A percentile compares a stretch with the other conserved stretches of the same genome.
These are phyloP conservation scores for Myotis yumanensis DNA, from an alignment of 2,113 vertebrate species.

Conservation along the genomic window DNA sequence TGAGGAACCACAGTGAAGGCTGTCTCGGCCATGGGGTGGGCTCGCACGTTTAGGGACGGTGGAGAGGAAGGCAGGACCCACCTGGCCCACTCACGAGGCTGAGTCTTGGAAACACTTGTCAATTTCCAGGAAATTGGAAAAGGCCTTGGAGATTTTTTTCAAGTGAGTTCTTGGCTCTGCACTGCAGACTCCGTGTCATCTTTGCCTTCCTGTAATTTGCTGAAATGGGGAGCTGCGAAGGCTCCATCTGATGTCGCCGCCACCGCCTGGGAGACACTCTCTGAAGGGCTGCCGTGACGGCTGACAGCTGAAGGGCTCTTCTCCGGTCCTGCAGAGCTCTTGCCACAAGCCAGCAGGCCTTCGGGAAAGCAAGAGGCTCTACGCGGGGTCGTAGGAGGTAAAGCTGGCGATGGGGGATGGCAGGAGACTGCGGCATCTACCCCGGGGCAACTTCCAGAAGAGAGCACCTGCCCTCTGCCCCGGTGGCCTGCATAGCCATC, in stretches of 20 bases:
- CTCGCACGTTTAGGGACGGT: neutral
- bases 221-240: neutral
- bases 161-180: constrained; percentile 53
- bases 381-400: neutral
- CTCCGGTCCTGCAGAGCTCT: neutral
- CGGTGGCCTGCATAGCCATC: neutral
- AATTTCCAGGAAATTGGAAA: constrained; percentile 75
- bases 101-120: constrained; percentile 63
- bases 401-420: neutral
- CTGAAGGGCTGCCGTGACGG: neutral
- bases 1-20: neutral
- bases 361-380: neutral
- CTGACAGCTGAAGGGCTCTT: neutral
- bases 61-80: neutral
- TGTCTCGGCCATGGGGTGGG: accelerated
- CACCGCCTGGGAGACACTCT: neutral
- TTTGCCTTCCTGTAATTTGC: constrained; percentile 27
- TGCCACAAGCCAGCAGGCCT: neutral
- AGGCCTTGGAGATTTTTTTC: constrained; percentile 53
- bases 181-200: neutral
- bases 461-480: neutral
- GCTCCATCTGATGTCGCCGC: neutral
- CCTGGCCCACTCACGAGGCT: neutral
- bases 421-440: neutral
- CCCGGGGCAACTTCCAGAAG: neutral